Evolutionary conservation across 2,797 vertebrate genomes (phyloP).

Genomic region (Aplochiton taeniatus): DNA sequence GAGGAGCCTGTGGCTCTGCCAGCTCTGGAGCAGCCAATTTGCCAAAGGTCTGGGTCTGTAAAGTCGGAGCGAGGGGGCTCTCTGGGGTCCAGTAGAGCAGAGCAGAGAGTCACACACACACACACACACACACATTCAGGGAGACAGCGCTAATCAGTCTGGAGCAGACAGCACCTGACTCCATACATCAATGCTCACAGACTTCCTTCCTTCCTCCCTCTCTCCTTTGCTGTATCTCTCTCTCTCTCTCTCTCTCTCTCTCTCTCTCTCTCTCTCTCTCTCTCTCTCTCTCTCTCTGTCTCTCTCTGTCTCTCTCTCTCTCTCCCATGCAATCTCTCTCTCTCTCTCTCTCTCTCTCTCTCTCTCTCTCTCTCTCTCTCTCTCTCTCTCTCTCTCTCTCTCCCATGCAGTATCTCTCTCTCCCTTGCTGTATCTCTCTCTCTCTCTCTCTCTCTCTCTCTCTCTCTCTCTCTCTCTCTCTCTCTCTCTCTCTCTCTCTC

Average conservation of each 20-base stretch:
- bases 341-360: background rate
- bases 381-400: background rate
- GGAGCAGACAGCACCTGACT: conserved; percentile 30
- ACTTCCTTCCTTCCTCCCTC: background rate
- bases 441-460: background rate
- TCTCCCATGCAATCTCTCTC: conserved; percentile 2
- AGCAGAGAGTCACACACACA: no score
- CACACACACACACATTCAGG: background rate
- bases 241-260: conserved; percentile 10
- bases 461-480: no score
- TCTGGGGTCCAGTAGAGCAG: no score
- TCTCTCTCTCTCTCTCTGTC: background rate
- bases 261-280: conserved; percentile 9
- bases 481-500: no score
- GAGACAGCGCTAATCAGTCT: conserved; percentile 46
- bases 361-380: background rate
- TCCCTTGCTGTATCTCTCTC: no score
- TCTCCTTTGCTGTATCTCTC: background rate
- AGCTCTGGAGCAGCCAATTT: no score
- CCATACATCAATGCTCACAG: conserved; percentile 29
- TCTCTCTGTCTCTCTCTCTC: background rate
- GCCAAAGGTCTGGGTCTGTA: no score
- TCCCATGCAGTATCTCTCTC: background rate
- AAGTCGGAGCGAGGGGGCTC: no score
- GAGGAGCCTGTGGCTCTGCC: no score